Evolutionary conservation across 2,797 vertebrate species (phyloP).

Genomic region (Phrynocephalus forsythii): DNA sequence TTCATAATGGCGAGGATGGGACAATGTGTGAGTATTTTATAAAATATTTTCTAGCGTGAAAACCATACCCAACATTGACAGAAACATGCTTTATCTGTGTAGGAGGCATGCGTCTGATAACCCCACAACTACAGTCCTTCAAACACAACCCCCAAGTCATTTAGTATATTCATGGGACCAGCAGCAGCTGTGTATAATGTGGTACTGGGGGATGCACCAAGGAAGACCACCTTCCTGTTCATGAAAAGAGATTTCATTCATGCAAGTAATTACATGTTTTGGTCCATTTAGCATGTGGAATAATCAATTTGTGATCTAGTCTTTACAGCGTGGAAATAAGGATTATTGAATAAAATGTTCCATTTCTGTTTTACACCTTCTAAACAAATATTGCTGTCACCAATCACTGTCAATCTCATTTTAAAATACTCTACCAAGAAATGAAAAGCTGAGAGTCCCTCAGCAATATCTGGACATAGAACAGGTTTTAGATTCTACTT

Average conservation of each 20-base stretch:
- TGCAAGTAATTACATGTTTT: neutral
- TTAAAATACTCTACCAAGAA: neutral
- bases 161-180: too few species aligned
- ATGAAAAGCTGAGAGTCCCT: neutral
- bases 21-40: neutral
- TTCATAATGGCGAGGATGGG: neutral
- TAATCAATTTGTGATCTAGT: neutral
- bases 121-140: neutral
- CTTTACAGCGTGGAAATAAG: neutral
- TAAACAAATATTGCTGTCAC: neutral
- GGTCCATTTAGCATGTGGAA: neutral
- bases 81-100: neutral
- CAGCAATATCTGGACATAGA: neutral
- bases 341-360: slow-evolving; percentile 2
- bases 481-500: neutral
- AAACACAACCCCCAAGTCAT: neutral
- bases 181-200: neutral
- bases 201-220: neutral
- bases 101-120: neutral
- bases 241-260: neutral
- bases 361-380: neutral
- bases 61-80: neutral
- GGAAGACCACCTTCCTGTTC: neutral
- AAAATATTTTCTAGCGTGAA: slow-evolving; percentile 1
- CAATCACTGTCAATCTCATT: neutral